A percentile compares a stretch with the other conserved stretches of the same genome.
These are phyloP conservation scores for Lophotriccus pileatus DNA, from an alignment of 2,797 vertebrate genomes.

Conservation along the genomic window DNA sequence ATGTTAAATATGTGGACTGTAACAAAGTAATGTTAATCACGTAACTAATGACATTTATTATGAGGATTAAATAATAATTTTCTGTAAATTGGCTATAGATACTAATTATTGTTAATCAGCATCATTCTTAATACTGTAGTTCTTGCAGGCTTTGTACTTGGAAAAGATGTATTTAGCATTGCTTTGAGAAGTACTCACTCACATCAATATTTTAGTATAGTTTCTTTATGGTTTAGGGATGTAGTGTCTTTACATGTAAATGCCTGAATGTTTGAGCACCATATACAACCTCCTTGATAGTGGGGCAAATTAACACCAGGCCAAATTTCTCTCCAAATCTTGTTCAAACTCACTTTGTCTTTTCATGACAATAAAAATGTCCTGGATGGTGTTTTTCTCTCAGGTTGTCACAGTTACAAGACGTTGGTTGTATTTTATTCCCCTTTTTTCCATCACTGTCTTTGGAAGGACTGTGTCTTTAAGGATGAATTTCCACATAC, in stretches of 20 bases:
- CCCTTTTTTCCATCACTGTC: neutral
- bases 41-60: neutral
- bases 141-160: neutral
- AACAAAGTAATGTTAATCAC: neutral
- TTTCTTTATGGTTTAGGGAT: neutral
- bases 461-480: neutral
- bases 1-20: neutral
- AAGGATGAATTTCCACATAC: neutral
- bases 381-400: neutral
- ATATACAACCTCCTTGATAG: neutral
- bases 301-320: neutral
- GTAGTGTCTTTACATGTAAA: neutral
- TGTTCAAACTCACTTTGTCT: neutral
- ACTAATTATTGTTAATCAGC: slow-evolving; percentile 8
- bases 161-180: neutral
- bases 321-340: neutral
- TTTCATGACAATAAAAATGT: neutral
- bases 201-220: neutral
- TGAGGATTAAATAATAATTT: neutral
- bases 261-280: neutral
- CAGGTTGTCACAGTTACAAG: neutral
- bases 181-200: neutral
- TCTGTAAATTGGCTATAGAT: neutral
- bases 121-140: neutral
- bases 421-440: neutral